Evolutionary conservation across 2,113 vertebrate genomes (phyloP).

Genomic region (Paramisgurnus dabryanus): DNA sequence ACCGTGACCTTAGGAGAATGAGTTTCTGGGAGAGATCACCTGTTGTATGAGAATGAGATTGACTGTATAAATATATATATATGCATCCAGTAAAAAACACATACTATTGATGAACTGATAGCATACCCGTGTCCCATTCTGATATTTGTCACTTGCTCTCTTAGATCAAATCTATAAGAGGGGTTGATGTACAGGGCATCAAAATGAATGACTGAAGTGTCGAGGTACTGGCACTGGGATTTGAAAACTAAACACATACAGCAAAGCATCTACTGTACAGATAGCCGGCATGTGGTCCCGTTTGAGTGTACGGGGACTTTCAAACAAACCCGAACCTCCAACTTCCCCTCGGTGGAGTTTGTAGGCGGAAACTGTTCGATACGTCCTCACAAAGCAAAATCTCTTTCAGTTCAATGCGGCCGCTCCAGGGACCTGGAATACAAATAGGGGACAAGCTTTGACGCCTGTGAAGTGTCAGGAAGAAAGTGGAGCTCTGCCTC

Average conservation of each 20-base stretch:
- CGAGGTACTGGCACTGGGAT: not conserved
- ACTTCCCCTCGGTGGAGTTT: slow-evolving; percentile 24
- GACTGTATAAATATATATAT: too few species aligned
- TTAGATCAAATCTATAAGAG: too few species aligned
- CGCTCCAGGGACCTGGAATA: slow-evolving; percentile 65
- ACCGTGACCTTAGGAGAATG: too few species aligned
- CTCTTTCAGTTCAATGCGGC: slow-evolving; percentile 57
- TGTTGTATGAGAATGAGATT: too few species aligned
- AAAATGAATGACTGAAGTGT: not conserved
- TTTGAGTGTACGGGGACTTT: not conserved
- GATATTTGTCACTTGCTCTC: too few species aligned
- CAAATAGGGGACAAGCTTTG: slow-evolving; percentile 73
- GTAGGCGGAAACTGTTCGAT: slow-evolving; percentile 29
- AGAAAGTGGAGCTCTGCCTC: slow-evolving; percentile 61
- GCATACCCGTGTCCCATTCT: too few species aligned
- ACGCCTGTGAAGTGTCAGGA: slow-evolving; percentile 70
- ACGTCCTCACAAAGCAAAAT: slow-evolving; percentile 53
- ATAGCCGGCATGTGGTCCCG: not conserved
- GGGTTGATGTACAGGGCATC: too few species aligned
- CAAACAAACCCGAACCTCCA: slow-evolving; percentile 19
- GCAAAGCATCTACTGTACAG: not conserved
- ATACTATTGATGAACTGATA: too few species aligned
- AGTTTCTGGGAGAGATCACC: slow-evolving; percentile 3
- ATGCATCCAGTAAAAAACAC: too few species aligned
- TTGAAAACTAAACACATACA: not conserved